Evolutionary conservation across 2,888 invertebrate species (phyloP).

Genomic region (Axea sp.): DNA sequence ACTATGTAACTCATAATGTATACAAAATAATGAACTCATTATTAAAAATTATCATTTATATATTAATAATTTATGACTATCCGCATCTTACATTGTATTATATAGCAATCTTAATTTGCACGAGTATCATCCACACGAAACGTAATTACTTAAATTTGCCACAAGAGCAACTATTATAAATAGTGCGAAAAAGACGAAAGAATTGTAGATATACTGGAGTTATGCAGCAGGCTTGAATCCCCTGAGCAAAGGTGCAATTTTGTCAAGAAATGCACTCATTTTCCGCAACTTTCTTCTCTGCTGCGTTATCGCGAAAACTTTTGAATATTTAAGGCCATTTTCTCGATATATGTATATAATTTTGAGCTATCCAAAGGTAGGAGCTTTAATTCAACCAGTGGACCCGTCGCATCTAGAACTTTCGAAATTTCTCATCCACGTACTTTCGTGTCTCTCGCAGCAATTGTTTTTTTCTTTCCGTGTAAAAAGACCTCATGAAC

Average conservation of each 20-base stretch:
- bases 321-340: constrained; percentile 54
- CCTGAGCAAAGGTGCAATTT: constrained; percentile 52
- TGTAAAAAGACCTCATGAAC: constrained; percentile 35
- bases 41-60: too few species aligned
- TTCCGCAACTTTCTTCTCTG: constrained; percentile 54
- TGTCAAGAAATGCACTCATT: constrained; percentile 56
- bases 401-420: constrained; percentile 35
- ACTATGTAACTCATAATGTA: too few species aligned
- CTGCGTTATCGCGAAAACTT: constrained; percentile 47
- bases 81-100: not conserved
- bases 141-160: constrained; percentile 46
- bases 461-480: constrained; percentile 45
- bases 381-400: constrained; percentile 8
- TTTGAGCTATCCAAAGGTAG: constrained; percentile 20
- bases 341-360: constrained; percentile 53
- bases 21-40: too few species aligned
- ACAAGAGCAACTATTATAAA: constrained; percentile 42
- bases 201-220: constrained; percentile 32
- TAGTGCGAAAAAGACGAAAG: constrained; percentile 19
- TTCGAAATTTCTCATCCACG: constrained; percentile 52
- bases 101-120: constrained; percentile 16
- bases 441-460: constrained; percentile 13
- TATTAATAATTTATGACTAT: too few species aligned
- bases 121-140: constrained; percentile 8
- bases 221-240: constrained; percentile 32